Evolutionary conservation across 2,113 vertebrate species (phyloP), one percentile per base, ranked within the genome.

Genomic region (Ammodytes dubius): DNA sequence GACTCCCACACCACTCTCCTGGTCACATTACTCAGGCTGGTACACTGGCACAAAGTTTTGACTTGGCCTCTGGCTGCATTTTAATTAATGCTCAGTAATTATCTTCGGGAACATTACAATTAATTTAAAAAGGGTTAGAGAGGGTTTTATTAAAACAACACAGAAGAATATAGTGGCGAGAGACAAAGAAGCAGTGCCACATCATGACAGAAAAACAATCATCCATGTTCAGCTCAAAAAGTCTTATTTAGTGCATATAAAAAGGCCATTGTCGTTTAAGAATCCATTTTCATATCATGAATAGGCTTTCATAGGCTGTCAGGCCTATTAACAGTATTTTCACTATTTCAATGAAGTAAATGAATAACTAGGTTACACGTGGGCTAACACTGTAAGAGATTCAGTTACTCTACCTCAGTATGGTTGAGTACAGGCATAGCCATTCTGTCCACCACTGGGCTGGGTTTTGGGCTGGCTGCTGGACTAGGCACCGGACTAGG

Each of bases 351-450:
- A 9, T 37, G 39, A 17, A 7, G 10, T 60, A 46, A 43, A 10
- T 8, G 3, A 27, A 46, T 4, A 47, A 27, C 7, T 12, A 61
- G 6, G 2, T 56, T 37, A 47, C 8, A 60, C 6, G 10, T 37
- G 12, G 47, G 11, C n/a, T n/a, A 47, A 17, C 4, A 15, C 17
- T n/a, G 17, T 45, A 7, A 9, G 3, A 15, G 14, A 57, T 11
- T 56, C 3, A 70, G 64, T 61, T 54, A 74, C 14, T 43, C 9
- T 92, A 96, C 95, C 91, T 95, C 93, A 4, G 93, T 88, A 83
- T 95, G 89, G 79, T 96, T 95, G 7, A 77, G 82, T 53, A 86
- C 43, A 15, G 90, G 86, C 14, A 88, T 52, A 63, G 77, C 3
- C 1, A 83, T 86, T 81, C 85, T 68, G 59, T 94, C 92, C 57